phyloP scores from a whole-genome alignment of 2,888 invertebrate species.

The Melitaea athalia region DNA sequence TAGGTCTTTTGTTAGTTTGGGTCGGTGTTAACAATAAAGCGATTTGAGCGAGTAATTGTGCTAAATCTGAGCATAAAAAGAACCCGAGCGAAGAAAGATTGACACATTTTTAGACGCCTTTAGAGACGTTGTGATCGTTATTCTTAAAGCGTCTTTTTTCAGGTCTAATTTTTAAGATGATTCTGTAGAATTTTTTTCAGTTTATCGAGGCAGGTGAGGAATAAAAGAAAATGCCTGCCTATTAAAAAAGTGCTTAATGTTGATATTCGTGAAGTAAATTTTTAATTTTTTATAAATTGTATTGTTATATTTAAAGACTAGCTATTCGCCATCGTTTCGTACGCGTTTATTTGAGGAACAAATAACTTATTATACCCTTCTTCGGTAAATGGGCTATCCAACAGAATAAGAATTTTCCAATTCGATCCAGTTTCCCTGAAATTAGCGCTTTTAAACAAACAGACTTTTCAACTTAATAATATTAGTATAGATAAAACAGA shows the following conservation, averaged over 20 bases:
- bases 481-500: too few species aligned
- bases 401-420: too few species aligned
- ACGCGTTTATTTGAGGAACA: too few species aligned
- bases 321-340: too few species aligned
- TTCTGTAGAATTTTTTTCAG: background rate
- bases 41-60: conserved; percentile 13
- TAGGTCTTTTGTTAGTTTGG: conserved; percentile 13
- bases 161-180: background rate
- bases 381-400: too few species aligned
- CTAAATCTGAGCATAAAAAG: conserved; percentile 9
- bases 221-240: background rate
- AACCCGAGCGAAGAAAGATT: conserved; percentile 10
- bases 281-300: background rate
- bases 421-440: too few species aligned
- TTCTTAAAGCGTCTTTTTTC: background rate
- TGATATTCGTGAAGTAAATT: background rate
- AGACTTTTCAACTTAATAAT: too few species aligned
- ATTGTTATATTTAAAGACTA: too few species aligned
- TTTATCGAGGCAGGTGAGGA: background rate
- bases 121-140: background rate
- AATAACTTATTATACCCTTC: too few species aligned
- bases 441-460: too few species aligned
- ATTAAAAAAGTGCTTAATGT: background rate
- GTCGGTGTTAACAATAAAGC: conserved; percentile 13
- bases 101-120: conserved; percentile 3